A percentile compares a stretch with the other conserved stretches of the same genome.
Evolutionary conservation across 2,888 invertebrate species (phyloP).

Genomic region (Drosophila cracens): DNA sequence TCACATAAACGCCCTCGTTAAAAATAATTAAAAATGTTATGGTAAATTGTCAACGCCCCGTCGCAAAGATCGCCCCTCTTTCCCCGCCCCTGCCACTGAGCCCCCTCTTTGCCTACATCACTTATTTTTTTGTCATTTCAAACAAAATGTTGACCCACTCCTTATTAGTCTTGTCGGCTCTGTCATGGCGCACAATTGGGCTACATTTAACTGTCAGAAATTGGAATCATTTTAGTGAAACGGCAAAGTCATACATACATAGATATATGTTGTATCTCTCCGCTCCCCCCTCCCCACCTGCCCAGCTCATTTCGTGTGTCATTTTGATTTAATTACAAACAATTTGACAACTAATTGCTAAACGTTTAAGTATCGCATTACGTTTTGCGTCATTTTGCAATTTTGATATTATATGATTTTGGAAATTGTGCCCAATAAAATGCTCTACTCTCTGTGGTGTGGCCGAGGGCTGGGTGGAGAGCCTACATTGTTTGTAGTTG

Average conservation of each 20-base stretch:
- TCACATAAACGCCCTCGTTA: constrained; percentile 78
- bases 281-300: not conserved
- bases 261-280: constrained; percentile 7
- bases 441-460: constrained; percentile 12
- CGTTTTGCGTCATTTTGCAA: constrained; percentile 78
- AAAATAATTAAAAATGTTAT: constrained; percentile 76
- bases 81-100: not conserved
- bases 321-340: constrained; percentile 80
- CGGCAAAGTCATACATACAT: constrained; percentile 63
- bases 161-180: constrained; percentile 38
- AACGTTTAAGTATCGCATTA: constrained; percentile 78
- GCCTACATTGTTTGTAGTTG: constrained; percentile 24
- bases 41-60: constrained; percentile 77
- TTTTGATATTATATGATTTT: constrained; percentile 70
- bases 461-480: not conserved
- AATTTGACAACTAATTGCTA: constrained; percentile 81
- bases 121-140: constrained; percentile 9
- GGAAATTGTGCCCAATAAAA: constrained; percentile 71
- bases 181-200: constrained; percentile 71
- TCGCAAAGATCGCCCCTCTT: constrained; percentile 25
- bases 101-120: not conserved
- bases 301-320: constrained; percentile 61
- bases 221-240: constrained; percentile 72
- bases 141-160: constrained; percentile 61
- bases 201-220: constrained; percentile 71